phyloP scores from a whole-genome alignment of 2,888 invertebrate genomes.

The Smittia sp. region DNA sequence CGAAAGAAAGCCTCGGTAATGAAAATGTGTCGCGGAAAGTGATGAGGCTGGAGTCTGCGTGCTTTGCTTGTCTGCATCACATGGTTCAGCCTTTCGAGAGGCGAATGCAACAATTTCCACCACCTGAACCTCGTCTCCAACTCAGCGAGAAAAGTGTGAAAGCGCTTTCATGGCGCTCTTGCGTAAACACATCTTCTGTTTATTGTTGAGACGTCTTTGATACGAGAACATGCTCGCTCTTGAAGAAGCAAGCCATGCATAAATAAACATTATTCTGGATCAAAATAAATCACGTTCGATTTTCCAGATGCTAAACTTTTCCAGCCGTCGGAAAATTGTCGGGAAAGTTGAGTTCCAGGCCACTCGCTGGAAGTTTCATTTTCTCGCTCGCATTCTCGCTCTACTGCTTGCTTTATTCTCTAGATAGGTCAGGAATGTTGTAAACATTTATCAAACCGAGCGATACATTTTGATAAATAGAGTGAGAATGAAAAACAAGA shows the following conservation, averaged over 20 bases:
- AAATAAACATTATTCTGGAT: background rate
- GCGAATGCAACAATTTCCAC: slow-evolving; percentile 26
- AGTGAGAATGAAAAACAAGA: too few species aligned
- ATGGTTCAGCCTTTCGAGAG: background rate
- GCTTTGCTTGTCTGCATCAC: background rate
- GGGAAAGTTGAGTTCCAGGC: background rate
- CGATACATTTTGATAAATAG: background rate
- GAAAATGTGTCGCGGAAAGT: background rate
- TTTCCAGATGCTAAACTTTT: background rate
- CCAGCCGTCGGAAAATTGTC: background rate
- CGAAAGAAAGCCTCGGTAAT: background rate
- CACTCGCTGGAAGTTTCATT: too few species aligned
- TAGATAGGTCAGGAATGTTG: background rate
- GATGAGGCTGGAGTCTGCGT: slow-evolving; percentile 10
- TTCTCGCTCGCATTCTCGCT: too few species aligned
- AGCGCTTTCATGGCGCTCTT: too few species aligned
- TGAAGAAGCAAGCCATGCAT: too few species aligned
- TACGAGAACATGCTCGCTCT: too few species aligned
- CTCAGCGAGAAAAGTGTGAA: too few species aligned
- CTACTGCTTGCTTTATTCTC: background rate
- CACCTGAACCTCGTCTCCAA: background rate
- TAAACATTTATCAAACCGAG: background rate
- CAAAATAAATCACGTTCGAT: background rate
- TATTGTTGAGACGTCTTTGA: too few species aligned
- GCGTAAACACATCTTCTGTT: too few species aligned